Conservation (phyloP, 2,888 invertebrate genomes). For the Cheilosia scutellata region DNA sequence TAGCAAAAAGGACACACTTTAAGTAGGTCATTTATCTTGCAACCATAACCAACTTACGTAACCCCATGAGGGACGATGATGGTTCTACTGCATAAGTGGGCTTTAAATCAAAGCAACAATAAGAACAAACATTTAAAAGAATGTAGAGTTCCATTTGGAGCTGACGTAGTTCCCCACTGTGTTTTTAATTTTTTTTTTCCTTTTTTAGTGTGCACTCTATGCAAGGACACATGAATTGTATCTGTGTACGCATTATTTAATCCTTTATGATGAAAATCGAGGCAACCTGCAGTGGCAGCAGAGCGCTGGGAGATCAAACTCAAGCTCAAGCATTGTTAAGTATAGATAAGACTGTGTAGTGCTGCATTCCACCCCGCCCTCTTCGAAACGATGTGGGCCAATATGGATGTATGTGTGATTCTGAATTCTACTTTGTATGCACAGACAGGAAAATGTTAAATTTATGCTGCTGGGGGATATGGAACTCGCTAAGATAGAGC, state of each 20-base stretch:
- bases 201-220: neutral
- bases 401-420: neutral
- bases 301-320: slow-evolving; percentile 42
- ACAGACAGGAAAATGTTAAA: slow-evolving; percentile 64
- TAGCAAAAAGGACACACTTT: slow-evolving; percentile 31
- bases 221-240: slow-evolving; percentile 51
- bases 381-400: no score
- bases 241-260: slow-evolving; percentile 62
- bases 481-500: neutral
- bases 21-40: slow-evolving; percentile 69
- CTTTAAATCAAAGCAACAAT: slow-evolving; percentile 60
- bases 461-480: slow-evolving; percentile 41
- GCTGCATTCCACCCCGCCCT: neutral
- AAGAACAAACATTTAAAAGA: slow-evolving; percentile 15
- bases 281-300: slow-evolving; percentile 62
- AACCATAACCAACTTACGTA: slow-evolving; percentile 59
- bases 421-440: slow-evolving; percentile 72
- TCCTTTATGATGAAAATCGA: slow-evolving; percentile 63
- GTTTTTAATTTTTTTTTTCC: neutral
- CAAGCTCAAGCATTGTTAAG: slow-evolving; percentile 54
- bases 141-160: slow-evolving; percentile 41
- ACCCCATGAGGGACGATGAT: slow-evolving; percentile 46
- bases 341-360: slow-evolving; percentile 36
- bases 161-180: slow-evolving; percentile 20
- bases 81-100: slow-evolving; percentile 30